Evolutionary conservation across 2,113 vertebrate species (phyloP).

Genomic region (Gadus macrocephalus): DNA sequence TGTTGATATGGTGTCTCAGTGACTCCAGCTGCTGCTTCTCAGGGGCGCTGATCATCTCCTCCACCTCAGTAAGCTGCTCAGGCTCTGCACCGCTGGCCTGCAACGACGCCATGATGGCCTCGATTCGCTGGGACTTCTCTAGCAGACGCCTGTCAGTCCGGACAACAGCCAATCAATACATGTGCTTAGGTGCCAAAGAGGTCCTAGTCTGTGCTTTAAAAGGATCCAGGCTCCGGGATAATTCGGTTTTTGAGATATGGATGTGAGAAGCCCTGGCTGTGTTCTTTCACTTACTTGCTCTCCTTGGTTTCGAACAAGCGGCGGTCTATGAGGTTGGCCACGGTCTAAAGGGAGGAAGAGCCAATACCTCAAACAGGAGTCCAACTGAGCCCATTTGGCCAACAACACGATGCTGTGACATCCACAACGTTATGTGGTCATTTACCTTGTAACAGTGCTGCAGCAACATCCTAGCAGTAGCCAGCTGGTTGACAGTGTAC

Average conservation of each 20-base stretch:
- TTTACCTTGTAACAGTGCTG: slow-evolving; percentile 89
- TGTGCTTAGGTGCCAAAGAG: neutral
- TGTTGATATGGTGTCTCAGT: slow-evolving; percentile 87
- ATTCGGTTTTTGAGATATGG: too few relatives aligned
- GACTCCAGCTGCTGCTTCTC: slow-evolving; percentile 89
- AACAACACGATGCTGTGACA: neutral
- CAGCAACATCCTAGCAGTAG: slow-evolving; percentile 81
- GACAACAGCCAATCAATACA: slow-evolving; percentile 4
- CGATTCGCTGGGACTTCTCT: slow-evolving; percentile 94
- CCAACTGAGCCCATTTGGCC: neutral
- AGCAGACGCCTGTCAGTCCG: slow-evolving; percentile 79
- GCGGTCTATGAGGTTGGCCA: slow-evolving; percentile 88
- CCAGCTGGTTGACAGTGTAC: slow-evolving; percentile 82
- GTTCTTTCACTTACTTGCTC: slow-evolving; percentile 82
- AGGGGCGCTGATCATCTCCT: slow-evolving; percentile 93
- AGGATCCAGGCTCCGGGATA: too few relatives aligned
- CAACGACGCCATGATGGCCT: slow-evolving; percentile 91
- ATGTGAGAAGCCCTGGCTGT: too few relatives aligned
- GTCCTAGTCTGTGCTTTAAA: too few relatives aligned
- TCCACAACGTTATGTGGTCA: neutral
- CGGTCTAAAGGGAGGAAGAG: slow-evolving; percentile 69
- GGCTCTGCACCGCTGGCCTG: slow-evolving; percentile 86
- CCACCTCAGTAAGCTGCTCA: slow-evolving; percentile 86
- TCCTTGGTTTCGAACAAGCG: slow-evolving; percentile 87
- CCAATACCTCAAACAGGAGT: neutral